Base-by-base conservation (phyloP, 2,888 invertebrate species). In the Psococerastis gibbosa region DNA sequence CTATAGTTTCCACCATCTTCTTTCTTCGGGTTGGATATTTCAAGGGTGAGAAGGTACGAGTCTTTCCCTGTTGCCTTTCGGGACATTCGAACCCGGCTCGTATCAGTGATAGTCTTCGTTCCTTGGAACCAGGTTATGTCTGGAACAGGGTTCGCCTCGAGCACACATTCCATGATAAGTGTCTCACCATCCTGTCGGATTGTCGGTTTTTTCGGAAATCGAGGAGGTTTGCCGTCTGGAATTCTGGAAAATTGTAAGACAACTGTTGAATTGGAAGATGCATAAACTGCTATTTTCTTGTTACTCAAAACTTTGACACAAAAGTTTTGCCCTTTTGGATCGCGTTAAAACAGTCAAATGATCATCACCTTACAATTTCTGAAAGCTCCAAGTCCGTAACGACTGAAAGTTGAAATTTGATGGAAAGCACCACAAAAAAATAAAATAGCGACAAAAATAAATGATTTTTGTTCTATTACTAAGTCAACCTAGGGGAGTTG, bases 1-100 rank as follows among this genome's bases (percentile, higher is more conserved):
- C 95, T 80, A 72, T 97, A 98, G 66, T 89, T 89, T 55, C 98
- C 98, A 57, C 95, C 97, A 66, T 98, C 97, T 59, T 85, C 83
- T 60, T 82, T 83, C 51, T 87, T 87, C 45, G 97, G 97, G 66
- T 91, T 88, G 64, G 80, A 76, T 59, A 95, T 91, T 71, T 91
- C 88, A 64, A 94, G 74, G 50, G 85, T 84, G 54, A 94, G 76
- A 56, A 85, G 73, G 65, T 87, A 95, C 51, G 78, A 78, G 66
- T 95, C 91, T 70, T 88, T 87, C 54, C 79, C 79, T 41, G 78
- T 81, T 46, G 81, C 78, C 62, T 87, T 88, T 57, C 88, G 75
- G 50, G 80, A 81, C 81, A 92, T 89, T 67, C 80, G 82, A 59
- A 89, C 82, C 60, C 94, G 78, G 52, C 71, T 71, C 58, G 83